A percentile compares a stretch with the other conserved stretches of the same genome.
Evolutionary conservation across 2,888 invertebrate species (phyloP).

Genomic region (Eulithis prunata): DNA sequence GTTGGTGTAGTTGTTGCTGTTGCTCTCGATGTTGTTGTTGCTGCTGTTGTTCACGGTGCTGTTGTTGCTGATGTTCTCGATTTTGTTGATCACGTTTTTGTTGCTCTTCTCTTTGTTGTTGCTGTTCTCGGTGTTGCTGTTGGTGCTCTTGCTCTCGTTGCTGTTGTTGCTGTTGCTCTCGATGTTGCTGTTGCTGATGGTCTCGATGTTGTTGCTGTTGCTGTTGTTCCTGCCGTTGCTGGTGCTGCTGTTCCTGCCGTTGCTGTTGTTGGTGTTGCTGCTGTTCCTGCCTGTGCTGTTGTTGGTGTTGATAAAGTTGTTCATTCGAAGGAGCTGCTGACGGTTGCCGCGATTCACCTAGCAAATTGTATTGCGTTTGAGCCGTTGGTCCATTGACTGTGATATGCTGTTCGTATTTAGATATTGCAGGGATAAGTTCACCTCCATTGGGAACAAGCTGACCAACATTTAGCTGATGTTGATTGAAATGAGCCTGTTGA

Average conservation of each 20-base stretch:
- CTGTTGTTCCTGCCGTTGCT: slow-evolving; percentile 43
- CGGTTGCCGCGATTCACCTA: slow-evolving; percentile 57
- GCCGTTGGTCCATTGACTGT: slow-evolving; percentile 78
- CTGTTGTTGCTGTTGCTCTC: slow-evolving; percentile 43
- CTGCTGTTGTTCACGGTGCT: slow-evolving; percentile 47
- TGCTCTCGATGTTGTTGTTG: slow-evolving; percentile 54
- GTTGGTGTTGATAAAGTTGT: slow-evolving; percentile 45
- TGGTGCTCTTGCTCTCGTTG: slow-evolving; percentile 41
- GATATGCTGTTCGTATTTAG: slow-evolving; percentile 92
- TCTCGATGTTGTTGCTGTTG: slow-evolving; percentile 26
- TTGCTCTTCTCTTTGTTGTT: slow-evolving; percentile 22
- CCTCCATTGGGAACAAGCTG: slow-evolving; percentile 86
- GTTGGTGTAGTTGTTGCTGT: slow-evolving; percentile 57
- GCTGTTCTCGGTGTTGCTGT: slow-evolving; percentile 41
- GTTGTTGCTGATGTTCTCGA: slow-evolving; percentile 41
- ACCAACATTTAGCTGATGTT: slow-evolving; percentile 76
- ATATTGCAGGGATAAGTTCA: slow-evolving; percentile 90
- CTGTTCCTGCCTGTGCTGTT: slow-evolving; percentile 41
- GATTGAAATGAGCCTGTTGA: slow-evolving; percentile 58
- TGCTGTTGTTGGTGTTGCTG: slow-evolving; percentile 42
- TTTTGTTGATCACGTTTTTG: slow-evolving; percentile 49
- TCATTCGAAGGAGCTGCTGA: slow-evolving; percentile 45
- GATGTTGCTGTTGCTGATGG: slow-evolving; percentile 40
- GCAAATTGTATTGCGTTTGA: slow-evolving; percentile 58
- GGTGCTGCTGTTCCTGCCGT: slow-evolving; percentile 43